phyloP scores from a whole-genome alignment of 2,113 vertebrate genomes.

The Erinaceus europaeus region DNA sequence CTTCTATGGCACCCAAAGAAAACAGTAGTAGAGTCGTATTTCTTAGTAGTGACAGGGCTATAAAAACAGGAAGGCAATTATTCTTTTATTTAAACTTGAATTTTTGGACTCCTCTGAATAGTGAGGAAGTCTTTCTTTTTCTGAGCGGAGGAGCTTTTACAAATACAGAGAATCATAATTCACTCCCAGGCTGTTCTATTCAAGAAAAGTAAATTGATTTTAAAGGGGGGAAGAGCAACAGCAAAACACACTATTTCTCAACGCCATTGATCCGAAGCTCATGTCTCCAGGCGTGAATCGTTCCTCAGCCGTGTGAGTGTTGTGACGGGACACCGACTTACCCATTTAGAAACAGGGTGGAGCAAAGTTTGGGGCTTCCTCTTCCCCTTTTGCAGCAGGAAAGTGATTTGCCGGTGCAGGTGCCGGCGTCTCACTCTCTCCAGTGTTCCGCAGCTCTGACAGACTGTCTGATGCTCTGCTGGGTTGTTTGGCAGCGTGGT shows the following conservation, averaged over 20 bases:
- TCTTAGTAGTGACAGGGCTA: conserved; percentile 20
- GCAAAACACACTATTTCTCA: not conserved
- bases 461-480: not conserved
- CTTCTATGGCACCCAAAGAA: conserved; percentile 58
- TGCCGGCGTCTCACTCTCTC: not conserved
- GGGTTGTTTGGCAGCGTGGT: not conserved
- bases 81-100: conserved; percentile 53
- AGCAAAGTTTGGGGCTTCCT: not conserved
- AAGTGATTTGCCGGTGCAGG: not conserved
- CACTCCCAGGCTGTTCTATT: conserved; percentile 14
- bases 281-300: not conserved
- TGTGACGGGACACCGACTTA: rapidly evolving
- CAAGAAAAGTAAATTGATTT: conserved; percentile 10
- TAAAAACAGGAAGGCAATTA: conserved; percentile 5
- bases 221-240: not conserved
- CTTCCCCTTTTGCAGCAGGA: not conserved
- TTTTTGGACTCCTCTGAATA: conserved; percentile 42
- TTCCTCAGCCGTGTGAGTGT: not conserved
- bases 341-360: not conserved
- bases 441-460: not conserved
- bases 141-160: conserved; percentile 42
- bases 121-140: conserved; percentile 30
- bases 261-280: not conserved
- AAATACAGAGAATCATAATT: conserved; percentile 3
- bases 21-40: conserved; percentile 37